These are phyloP conservation scores for Diplodus puntazzo DNA, from an alignment of 2,797 vertebrate genomes.

Conservation along the genomic window DNA sequence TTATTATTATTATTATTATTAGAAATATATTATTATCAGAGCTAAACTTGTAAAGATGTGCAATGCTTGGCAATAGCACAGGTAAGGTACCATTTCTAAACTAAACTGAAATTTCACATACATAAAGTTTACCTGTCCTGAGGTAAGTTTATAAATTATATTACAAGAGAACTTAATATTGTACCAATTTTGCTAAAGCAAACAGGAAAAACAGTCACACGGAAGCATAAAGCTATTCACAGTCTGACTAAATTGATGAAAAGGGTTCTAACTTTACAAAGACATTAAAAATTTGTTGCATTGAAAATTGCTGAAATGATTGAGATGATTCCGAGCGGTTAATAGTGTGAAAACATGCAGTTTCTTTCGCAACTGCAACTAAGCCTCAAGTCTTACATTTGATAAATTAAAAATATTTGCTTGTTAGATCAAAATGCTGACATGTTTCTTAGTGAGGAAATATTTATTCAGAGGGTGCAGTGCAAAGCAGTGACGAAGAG, in stretches of 20 bases:
- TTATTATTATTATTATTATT: neutral
- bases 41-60: slow-evolving; percentile 24
- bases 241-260: slow-evolving; percentile 15
- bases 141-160: slow-evolving; percentile 44
- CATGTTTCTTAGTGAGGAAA: slow-evolving; percentile 30
- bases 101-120: slow-evolving; percentile 16
- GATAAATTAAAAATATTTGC: slow-evolving; percentile 7
- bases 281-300: slow-evolving; percentile 41
- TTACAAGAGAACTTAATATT: neutral
- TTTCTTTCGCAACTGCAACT: slow-evolving; percentile 18
- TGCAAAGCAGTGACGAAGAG: slow-evolving; percentile 30
- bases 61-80: slow-evolving; percentile 34
- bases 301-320: slow-evolving; percentile 40
- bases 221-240: slow-evolving; percentile 32
- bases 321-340: slow-evolving; percentile 1
- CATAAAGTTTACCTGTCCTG: slow-evolving; percentile 21
- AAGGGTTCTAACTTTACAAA: slow-evolving; percentile 1
- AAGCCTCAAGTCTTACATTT: slow-evolving; percentile 1
- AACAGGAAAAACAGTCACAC: neutral
- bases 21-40: slow-evolving; percentile 30
- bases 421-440: slow-evolving; percentile 23
- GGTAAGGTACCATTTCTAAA: neutral
- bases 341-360: slow-evolving; percentile 17
- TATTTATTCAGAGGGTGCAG: neutral
- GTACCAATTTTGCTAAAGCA: slow-evolving; percentile 4